Conservation (phyloP, 2,888 invertebrate genomes). For the Agriopis marginaria region DNA sequence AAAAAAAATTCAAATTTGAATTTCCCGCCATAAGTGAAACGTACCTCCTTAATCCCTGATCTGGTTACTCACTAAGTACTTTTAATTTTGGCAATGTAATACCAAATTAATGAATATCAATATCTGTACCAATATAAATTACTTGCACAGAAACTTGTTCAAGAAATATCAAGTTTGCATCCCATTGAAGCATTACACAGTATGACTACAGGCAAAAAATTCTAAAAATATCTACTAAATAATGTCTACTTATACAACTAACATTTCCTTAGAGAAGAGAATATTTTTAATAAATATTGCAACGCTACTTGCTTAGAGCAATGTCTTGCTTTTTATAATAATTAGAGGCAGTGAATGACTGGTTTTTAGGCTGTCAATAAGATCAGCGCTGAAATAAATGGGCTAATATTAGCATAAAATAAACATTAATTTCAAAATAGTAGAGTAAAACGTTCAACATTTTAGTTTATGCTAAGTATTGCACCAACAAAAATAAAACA, state of each 20-base stretch:
- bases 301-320: slow-evolving; percentile 74
- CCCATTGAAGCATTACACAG: slow-evolving; percentile 10
- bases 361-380: slow-evolving; percentile 56
- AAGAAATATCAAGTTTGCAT: slow-evolving; percentile 3
- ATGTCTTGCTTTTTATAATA: slow-evolving; percentile 60
- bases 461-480: slow-evolving; percentile 65
- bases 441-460: slow-evolving; percentile 40
- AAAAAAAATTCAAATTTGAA: too few relatives aligned
- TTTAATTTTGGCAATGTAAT: not conserved
- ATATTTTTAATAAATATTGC: slow-evolving; percentile 69
- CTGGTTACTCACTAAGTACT: slow-evolving; percentile 22
- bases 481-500: slow-evolving; percentile 57
- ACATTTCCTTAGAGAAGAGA: slow-evolving; percentile 58
- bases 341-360: slow-evolving; percentile 77
- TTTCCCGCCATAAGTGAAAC: too few relatives aligned
- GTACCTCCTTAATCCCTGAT: not conserved
- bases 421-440: slow-evolving; percentile 40
- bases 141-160: not conserved
- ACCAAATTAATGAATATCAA: not conserved
- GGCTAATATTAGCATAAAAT: slow-evolving; percentile 60
- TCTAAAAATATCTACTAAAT: slow-evolving; percentile 26
- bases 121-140: not conserved
- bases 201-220: slow-evolving; percentile 24
- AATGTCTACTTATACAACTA: slow-evolving; percentile 37
- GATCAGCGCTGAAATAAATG: slow-evolving; percentile 36